Evolutionary conservation across 2,113 vertebrate genomes (phyloP).

Genomic region (Pungitius pungitius): DNA sequence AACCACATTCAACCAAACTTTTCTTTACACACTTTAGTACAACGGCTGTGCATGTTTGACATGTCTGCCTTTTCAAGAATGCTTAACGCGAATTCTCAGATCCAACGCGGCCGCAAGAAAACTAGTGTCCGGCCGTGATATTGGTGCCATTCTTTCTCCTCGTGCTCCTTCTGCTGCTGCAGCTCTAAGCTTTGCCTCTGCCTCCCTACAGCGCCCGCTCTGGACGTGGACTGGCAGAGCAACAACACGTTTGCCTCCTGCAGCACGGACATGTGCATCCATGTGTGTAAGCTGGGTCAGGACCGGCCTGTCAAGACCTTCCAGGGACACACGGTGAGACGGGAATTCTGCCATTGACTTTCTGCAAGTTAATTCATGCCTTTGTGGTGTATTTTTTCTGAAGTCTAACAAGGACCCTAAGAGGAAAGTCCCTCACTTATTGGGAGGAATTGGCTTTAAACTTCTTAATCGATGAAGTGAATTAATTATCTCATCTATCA

Average conservation of each 20-base stretch:
- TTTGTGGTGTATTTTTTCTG: not conserved
- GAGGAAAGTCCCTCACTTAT: not conserved
- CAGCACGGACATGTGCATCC: slow-evolving; percentile 99
- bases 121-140: not conserved
- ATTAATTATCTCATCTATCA: not conserved
- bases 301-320: slow-evolving; percentile 99
- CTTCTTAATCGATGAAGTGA: not conserved
- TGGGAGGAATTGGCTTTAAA: not conserved
- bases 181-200: slow-evolving; percentile 8
- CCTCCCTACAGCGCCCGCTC: slow-evolving; percentile 86
- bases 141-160: not conserved
- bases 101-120: not conserved
- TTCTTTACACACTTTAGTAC: not conserved
- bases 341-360: not conserved
- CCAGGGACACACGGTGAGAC: slow-evolving; percentile 98
- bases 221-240: slow-evolving; percentile 99
- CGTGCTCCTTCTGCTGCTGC: not conserved
- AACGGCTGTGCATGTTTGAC: not conserved
- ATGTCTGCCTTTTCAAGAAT: not conserved
- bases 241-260: slow-evolving; percentile 99
- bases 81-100: not conserved
- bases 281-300: slow-evolving; percentile 98
- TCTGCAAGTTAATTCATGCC: not conserved
- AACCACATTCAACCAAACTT: not conserved
- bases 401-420: not conserved